phyloP scores from a whole-genome alignment of 2,113 vertebrate species.

The Osmerus eperlanus region DNA sequence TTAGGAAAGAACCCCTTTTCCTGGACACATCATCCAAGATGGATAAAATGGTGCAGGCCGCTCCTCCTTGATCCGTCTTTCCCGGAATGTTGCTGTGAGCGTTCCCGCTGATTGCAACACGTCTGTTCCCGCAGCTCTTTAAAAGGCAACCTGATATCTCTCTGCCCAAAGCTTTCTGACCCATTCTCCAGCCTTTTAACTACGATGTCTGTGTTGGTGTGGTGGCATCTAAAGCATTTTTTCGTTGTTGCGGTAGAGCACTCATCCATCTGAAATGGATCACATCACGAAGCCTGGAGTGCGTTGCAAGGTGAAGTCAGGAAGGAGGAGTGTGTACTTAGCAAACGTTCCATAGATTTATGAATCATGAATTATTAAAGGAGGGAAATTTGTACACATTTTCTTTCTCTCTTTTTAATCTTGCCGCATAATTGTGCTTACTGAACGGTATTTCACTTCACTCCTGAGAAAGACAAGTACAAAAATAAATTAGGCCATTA shows the following conservation, averaged over 20 bases:
- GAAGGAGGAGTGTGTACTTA: constrained; percentile 29
- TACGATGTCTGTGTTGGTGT: constrained; percentile 42
- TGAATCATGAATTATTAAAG: constrained; percentile 57
- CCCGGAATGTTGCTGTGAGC: constrained; percentile 73
- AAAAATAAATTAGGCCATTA: neutral
- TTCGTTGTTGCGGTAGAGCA: constrained; percentile 37
- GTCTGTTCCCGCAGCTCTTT: constrained; percentile 79
- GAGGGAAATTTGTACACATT: constrained; percentile 27
- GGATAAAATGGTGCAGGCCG: constrained; percentile 53
- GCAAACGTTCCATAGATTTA: constrained; percentile 47
- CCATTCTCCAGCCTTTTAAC: constrained; percentile 72
- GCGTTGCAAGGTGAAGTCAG: neutral
- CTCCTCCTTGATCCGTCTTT: constrained; percentile 66
- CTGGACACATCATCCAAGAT: constrained; percentile 64
- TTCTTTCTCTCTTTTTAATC: constrained; percentile 19
- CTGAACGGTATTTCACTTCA: constrained; percentile 39
- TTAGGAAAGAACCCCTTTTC: constrained; percentile 61
- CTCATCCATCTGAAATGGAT: constrained; percentile 16
- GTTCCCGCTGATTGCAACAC: constrained; percentile 75
- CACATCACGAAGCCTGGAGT: constrained; percentile 9
- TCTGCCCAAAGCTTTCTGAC: constrained; percentile 49
- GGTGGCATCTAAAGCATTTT: constrained; percentile 51
- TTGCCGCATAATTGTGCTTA: constrained; percentile 45
- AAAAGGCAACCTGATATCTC: constrained; percentile 70
- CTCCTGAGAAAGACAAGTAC: constrained; percentile 19